A percentile compares a stretch with the other conserved stretches of the same genome.
These are phyloP conservation scores for Apoderus coryli DNA, from an alignment of 2,888 invertebrate genomes.

Conservation along the genomic window DNA sequence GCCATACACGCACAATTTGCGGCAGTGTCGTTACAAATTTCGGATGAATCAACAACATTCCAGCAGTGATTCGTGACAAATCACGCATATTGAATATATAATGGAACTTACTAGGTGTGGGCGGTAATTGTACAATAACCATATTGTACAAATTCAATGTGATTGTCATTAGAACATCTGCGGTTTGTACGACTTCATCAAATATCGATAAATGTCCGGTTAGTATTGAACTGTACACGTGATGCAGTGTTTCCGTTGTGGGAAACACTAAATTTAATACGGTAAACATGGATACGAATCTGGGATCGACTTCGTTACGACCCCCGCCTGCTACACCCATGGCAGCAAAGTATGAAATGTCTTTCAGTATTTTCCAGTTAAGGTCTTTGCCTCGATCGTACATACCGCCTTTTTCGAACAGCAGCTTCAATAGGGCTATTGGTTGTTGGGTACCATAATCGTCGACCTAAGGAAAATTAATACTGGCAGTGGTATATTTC, in stretches of 20 bases:
- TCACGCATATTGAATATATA: conserved; percentile 90
- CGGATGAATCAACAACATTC: conserved; percentile 63
- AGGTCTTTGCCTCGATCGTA: conserved; percentile 82
- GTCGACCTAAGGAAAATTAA: conserved; percentile 87
- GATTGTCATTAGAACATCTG: conserved; percentile 55
- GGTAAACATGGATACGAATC: conserved; percentile 84
- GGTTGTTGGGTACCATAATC: conserved; percentile 89
- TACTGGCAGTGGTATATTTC: conserved; percentile 89
- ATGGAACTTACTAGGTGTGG: conserved; percentile 88
- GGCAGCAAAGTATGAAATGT: conserved; percentile 66
- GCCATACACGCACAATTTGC: conserved; percentile 73
- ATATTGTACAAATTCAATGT: conserved; percentile 75
- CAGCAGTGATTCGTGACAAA: conserved; percentile 65
- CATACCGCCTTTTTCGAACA: conserved; percentile 80
- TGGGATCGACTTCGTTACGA: conserved; percentile 76
- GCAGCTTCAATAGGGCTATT: conserved; percentile 75
- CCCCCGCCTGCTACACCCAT: conserved; percentile 86
- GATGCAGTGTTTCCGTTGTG: conserved; percentile 56
- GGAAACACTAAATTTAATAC: conserved; percentile 79
- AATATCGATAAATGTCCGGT: conserved; percentile 62
- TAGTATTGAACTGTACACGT: conserved; percentile 73
- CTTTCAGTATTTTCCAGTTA: conserved; percentile 77
- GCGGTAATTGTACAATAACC: conserved; percentile 62
- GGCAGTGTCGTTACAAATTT: conserved; percentile 50
- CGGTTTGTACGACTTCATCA: conserved; percentile 48